Evolutionary conservation across 2,113 vertebrate species (phyloP), one percentile per base, ranked within the genome.

Genomic region (Potamarius usumacintae): DNA sequence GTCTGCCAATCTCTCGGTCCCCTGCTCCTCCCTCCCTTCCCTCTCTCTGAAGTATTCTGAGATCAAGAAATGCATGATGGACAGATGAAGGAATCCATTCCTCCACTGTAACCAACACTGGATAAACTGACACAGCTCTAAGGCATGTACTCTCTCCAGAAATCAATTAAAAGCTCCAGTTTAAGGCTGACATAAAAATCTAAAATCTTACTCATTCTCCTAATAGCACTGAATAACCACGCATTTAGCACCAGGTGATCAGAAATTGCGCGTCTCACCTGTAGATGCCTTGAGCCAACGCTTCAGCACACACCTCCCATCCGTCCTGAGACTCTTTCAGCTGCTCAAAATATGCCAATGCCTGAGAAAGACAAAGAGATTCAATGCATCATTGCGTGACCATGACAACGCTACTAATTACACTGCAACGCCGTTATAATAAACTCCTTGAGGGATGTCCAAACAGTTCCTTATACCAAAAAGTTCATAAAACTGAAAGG

Each of bases 251-350:
- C 11, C 18, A 50, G 20, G 4, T 12, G 11, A 1, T 27, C 50
- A 72, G 15, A 79, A 20, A 34, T 25, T 7, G 81, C 0, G 10
- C 8, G 30, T 27, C 90, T 94, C 95, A 99, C 98, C 95, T 97
- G 94, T 99, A 99, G 85, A 98, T 93, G 52, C 96, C 96, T 94
- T 98, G 96, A 84, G 96, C 96, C 83, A 99, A 94, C 0, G 97
- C 97, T 93, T 97, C 96, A n/a, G 97, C 97, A 71, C 98, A 99
- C 79, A 97, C 96, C 92, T 99, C 98, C 98, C 98, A 99, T 89
- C 96, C 98, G 87, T 98, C 97, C 91, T 96, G 97, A 88, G 98
- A 99, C 92, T 98, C 95, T 94, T 99, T 99, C 90, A 99, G 94
- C 93, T 99, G 98, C 91, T 99, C 98, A 90, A 99, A 99, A 94